Conservation (phyloP, 2,113 vertebrate genomes). For the Ochotona curzoniae region DNA sequence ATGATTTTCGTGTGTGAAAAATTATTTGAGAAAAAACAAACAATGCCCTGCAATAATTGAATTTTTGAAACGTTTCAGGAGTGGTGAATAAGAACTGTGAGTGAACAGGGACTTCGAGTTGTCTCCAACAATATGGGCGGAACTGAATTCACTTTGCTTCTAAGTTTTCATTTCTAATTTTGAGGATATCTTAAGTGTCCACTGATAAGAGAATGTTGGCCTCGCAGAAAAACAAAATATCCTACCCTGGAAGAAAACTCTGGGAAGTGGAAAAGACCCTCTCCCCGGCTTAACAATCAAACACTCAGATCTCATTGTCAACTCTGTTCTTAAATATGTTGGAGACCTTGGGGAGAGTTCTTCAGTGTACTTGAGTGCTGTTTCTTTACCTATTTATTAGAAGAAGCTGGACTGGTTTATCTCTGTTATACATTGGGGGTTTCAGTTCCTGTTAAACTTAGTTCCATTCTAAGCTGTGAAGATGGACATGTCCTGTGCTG, state of each 20-base stretch:
- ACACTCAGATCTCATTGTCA: background rate
- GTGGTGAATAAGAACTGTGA: background rate
- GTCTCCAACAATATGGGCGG: background rate
- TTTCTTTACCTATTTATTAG: background rate
- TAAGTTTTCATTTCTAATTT: slow-evolving; percentile 50
- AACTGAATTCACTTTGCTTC: slow-evolving; percentile 40
- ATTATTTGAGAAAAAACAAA: slow-evolving; percentile 68
- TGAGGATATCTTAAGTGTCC: slow-evolving; percentile 9
- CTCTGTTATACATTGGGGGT: background rate
- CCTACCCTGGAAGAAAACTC: background rate
- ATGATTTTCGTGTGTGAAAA: slow-evolving; percentile 33
- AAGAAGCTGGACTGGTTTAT: background rate
- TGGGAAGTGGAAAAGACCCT: background rate
- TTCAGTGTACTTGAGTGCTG: background rate
- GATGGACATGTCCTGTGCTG: background rate
- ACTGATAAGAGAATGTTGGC: background rate
- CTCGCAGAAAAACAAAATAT: background rate
- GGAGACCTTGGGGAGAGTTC: background rate
- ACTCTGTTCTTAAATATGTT: background rate
- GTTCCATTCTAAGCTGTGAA: background rate
- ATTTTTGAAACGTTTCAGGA: slow-evolving; percentile 59
- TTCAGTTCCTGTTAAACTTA: background rate
- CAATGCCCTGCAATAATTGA: slow-evolving; percentile 19
- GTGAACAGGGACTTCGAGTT: background rate
- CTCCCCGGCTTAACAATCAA: background rate